A percentile compares a stretch with the other conserved stretches of the same genome.
phyloP scores from a whole-genome alignment of 2,113 vertebrate genomes.

The Pterocles burchelli region DNA sequence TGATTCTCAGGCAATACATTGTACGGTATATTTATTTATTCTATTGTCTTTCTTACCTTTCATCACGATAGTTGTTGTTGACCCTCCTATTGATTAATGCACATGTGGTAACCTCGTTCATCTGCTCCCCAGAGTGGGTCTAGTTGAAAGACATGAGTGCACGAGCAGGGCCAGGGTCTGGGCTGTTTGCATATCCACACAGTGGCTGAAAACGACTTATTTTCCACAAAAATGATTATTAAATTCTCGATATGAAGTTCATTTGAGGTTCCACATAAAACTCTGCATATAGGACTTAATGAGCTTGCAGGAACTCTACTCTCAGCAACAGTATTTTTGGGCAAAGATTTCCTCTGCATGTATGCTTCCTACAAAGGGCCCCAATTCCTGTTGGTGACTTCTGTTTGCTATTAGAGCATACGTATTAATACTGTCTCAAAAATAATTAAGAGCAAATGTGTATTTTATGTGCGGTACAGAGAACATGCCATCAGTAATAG shows the following conservation, averaged over 20 bases:
- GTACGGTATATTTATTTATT: neutral
- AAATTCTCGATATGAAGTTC: neutral
- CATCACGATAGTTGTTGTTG: neutral
- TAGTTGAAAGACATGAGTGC: neutral
- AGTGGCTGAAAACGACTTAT: neutral
- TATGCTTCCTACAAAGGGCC: neutral
- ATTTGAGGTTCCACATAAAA: neutral
- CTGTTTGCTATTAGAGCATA: neutral
- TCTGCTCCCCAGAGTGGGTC: neutral
- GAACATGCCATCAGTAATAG: neutral
- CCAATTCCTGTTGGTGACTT: neutral
- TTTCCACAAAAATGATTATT: neutral
- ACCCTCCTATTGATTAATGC: neutral
- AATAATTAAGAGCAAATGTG: slow-evolving; percentile 16
- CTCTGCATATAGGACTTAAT: neutral
- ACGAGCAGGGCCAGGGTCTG: neutral
- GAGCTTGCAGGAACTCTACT: neutral
- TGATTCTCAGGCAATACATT: neutral
- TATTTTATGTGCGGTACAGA: neutral
- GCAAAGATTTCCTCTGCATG: neutral
- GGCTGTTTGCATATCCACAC: neutral
- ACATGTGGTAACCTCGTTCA: neutral
- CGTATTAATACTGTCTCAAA: slow-evolving; percentile 4
- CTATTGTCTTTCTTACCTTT: neutral
- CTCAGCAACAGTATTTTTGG: neutral